Base-by-base conservation (phyloP, 1,140 invertebrate species). In the Calliopsis andreniformis region DNA sequence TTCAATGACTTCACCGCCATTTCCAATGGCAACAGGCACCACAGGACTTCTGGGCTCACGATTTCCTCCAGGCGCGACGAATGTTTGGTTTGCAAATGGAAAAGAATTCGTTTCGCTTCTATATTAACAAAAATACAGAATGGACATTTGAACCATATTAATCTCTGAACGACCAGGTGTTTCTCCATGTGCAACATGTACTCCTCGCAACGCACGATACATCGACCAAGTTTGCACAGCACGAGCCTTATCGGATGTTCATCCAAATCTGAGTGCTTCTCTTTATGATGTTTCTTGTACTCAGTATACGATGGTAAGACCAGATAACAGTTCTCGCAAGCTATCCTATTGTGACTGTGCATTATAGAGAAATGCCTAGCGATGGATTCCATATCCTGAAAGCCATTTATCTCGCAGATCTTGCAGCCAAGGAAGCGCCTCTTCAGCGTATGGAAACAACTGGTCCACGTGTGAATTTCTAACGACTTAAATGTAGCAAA, bases 391-490 rank as follows among this genome's bases (percentile, higher is more conserved):
- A 87, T 72, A n/a, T 87, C 87, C 2, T 84, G 84, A 32, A 92
- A 90, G 3, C 90, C 90, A 30, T 88, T 86, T 59, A 91, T 83
- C 8, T 89, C 80, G 28, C 91, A 92, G 23, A 92, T 71, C 47
- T 81, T 87, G 49, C 91, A 92, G 5, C 78, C 75, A 30, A 88
- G 77, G 20, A 88, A 32, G 20, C 86, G 76, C 14, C 82, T 85
- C 0, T 83, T 85, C 6, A 87, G 23, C 3, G 76, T 82, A 55
- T 91, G 90, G 45, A 90, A 90, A 30, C 91, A 92, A 16, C 53
- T 70, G 0, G 88, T 87, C 90, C 91, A 92, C 3, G 83, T 76
- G 28, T 92, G 91, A 7, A 86, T 42, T 10, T 89, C 89, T 6
- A 92, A 63, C 32, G 81, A 72, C 32, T 58, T 66, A 7, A 76